A percentile compares a stretch with the other conserved stretches of the same genome.
Conservation (phyloP, 2,113 vertebrate genomes). For the Cavia aperea region DNA sequence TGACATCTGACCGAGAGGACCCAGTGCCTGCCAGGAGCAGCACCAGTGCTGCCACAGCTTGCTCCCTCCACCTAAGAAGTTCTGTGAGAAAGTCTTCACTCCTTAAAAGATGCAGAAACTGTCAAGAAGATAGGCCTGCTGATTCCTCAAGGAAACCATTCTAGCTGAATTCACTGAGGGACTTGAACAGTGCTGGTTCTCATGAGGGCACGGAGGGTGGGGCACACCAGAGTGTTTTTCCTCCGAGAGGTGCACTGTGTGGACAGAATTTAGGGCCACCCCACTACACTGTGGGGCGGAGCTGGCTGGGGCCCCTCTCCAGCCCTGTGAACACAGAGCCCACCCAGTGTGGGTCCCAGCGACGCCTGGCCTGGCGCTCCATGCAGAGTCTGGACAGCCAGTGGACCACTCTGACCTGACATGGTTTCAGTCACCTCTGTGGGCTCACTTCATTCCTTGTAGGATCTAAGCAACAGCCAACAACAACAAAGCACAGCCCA, state of each 20-base stretch:
- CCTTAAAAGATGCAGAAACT: constrained; percentile 59
- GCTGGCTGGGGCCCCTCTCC: too few relatives aligned
- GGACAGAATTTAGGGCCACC: background rate
- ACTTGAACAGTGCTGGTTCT: constrained; percentile 28
- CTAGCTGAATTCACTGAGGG: background rate
- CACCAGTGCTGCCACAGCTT: constrained; percentile 61
- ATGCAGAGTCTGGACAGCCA: constrained; percentile 21
- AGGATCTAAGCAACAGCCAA: constrained; percentile 33
- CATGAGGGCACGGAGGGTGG: background rate
- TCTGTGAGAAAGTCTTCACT: constrained; percentile 52
- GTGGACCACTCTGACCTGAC: background rate
- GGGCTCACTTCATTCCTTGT: constrained; percentile 23
- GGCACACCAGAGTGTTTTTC: background rate
- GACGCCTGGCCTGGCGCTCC: background rate
- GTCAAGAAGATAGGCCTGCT: constrained; percentile 51
- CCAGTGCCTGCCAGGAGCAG: constrained; percentile 63
- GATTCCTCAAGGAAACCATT: constrained; percentile 42
- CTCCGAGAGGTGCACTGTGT: background rate
- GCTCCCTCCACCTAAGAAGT: background rate
- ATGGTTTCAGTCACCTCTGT: constrained; percentile 39
- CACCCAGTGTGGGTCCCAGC: background rate
- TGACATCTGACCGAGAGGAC: background rate
- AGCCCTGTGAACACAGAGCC: background rate
- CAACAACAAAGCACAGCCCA: background rate
- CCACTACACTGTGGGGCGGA: too few relatives aligned